phyloP scores from a whole-genome alignment of 2,888 invertebrate species.

The Rhopalosiphum nymphaeae region DNA sequence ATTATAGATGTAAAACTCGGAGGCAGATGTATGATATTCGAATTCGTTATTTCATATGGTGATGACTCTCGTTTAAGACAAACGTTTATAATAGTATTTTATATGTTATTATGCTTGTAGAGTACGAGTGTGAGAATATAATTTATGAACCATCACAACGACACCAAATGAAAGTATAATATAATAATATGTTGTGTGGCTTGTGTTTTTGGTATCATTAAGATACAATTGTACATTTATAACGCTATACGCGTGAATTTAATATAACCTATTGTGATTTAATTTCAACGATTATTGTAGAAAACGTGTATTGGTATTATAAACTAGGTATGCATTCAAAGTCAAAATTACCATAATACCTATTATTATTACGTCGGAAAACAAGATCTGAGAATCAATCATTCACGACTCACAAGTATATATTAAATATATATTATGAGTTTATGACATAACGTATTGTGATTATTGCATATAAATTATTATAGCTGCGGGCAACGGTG shows the following conservation, averaged over 20 bases:
- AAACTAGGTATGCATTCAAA: neutral
- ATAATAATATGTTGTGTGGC: neutral
- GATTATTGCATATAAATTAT: neutral
- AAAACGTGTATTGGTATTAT: neutral
- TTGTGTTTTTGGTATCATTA: neutral
- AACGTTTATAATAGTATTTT: neutral
- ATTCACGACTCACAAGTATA: neutral
- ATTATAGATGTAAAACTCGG: neutral
- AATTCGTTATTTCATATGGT: neutral
- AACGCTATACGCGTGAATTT: neutral
- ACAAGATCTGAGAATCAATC: neutral
- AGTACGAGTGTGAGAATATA: neutral
- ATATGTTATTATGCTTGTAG: neutral
- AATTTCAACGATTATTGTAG: slow-evolving; percentile 9
- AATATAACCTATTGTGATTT: neutral
- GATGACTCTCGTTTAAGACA: neutral
- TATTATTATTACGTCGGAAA: slow-evolving; percentile 35
- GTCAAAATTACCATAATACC: neutral
- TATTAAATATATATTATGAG: neutral
- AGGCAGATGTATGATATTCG: neutral
- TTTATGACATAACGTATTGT: neutral
- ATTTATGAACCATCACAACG: neutral
- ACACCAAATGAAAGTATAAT: neutral
- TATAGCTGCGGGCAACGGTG: neutral
- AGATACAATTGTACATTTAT: neutral